Evolutionary conservation across 37 sponge, comb jelly and placozoan species (phyloP), one percentile per base, ranked within the genome.

Genomic region (Diacarnus erythraeanus): DNA sequence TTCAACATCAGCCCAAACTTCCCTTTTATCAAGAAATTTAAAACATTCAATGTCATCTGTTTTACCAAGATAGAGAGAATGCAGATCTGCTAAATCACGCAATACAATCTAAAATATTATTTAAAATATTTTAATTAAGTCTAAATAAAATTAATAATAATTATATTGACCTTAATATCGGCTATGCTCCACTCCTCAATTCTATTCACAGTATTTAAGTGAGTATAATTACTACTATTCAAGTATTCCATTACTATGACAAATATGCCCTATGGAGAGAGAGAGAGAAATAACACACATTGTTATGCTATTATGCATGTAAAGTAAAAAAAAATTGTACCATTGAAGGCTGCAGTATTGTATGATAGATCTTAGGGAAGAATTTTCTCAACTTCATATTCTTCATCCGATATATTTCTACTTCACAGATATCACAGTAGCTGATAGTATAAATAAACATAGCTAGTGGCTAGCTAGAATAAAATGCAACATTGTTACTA

Each of bases 171-270:
- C 83, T 92, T 85, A 1, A 88, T 80, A 59, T 92, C 88, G 35
- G 26, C 56, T 1, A 42, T 2, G 31, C 47, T 86, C 94, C 94
- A 93, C 9, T 20, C 76, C 25, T 77, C 64, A 36, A 81, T 71
- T 51, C 89, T 87, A 78, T 93, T 79, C 3, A 65, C 90, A 38
- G 87, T 76, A 56, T 85, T 73, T 0, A 93, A 65, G 0, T 69
- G 80, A 59, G 71, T 41, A 35, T 82, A 59, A 2, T 89, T 64
- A 9, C 78, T 75, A 9, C 66, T n/a, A 1, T 75, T 38, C 57
- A 93, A 56, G 35, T 79, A 86, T 68, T 93, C 94, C 89, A 89
- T 93, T 17, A 78, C 77, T 38, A 86, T 74, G 17, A 74, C 87
- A 67, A 77, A 78, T 6, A 89, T 27, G 33, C 89, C 94, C 94